Base-by-base conservation (phyloP, 2,113 vertebrate species). In the Oncorhynchus mykiss region DNA sequence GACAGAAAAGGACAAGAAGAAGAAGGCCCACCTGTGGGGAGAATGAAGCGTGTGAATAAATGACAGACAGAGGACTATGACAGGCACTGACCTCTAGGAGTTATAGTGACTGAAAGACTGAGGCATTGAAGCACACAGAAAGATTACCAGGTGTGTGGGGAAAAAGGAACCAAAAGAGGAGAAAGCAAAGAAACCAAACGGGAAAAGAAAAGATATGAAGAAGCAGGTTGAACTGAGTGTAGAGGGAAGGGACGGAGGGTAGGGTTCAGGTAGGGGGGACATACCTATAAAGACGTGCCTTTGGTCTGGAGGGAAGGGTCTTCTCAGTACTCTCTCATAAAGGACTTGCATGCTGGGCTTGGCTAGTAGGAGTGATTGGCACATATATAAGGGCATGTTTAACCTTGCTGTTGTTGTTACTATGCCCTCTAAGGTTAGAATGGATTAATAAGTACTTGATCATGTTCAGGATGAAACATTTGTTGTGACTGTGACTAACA, bases 271-370 rank as follows among this genome's bases (percentile, higher is more conserved):
- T 31, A 49, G 27, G 54, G 76, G 71, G 86, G 93, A 98, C 97
- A 90, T 99, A 99, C 98, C 98, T 96, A 97, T 94, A 93, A 92
- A 94, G 94, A 93, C 92, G 95, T 94, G 94, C 90, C 93, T 96
- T 94, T 96, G 95, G 92, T 94, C 87, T 93, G 94, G 91, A 91
- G 95, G 96, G 90, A 95, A 97, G 91, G 97, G 95, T 98, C 97
- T 97, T 97, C 97, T 98, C 94, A 99, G 97, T 91, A 99, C 96
- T 92, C 96, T 90, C 86, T 99, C 96, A 96, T 97, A 99, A 93
- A 99, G 96, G 93, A 98, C 96, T 94, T 98, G 98, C 96, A 96
- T 98, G 96, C 95, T 98, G 96, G 97, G 92, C 93, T 98, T 96
- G 94, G 97, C 98, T 99, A 98, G 96, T 98, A 95, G 96, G 94